Evolutionary conservation across 2,113 vertebrate genomes (phyloP), one percentile per base, ranked within the genome.

Genomic region (Mellivora capensis): DNA sequence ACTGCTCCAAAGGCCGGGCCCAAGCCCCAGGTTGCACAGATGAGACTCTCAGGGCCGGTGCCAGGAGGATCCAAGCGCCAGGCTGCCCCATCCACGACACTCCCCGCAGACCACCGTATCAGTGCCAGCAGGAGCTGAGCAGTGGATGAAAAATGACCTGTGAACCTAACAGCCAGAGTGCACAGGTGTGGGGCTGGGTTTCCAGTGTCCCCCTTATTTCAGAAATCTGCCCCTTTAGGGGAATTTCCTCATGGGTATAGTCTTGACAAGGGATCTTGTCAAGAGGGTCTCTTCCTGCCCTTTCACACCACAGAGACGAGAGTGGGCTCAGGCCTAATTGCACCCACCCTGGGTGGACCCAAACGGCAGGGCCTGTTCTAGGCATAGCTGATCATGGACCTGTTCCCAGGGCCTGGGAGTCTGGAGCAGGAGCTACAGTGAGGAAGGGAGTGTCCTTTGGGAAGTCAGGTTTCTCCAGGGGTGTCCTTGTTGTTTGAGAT

Each of bases 11-110:
- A 69, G 10, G 7, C 47, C 29, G 39, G 39, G 64, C 23, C 23
- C 25, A 17, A 2, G 6, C 6, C 47, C 25, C 39, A 42, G 0
- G 0, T 7, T 17, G 23, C 44, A 15, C 29, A n/a, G 21, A 2
- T 6, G 11, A 47, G 44, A 10, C 20, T 39, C 81, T n/a, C 2
- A 80, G 31, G 31, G 42, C 12, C 29, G 4, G 77, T 2, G 15
- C 21, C 57, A 0, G 1, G 39, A 18, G 84, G 37, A 49, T 37
- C 47, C n/a, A 7, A n/a, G 71, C 13, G 44, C 11, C 14, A 11
- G 62, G 49, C 4, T 25, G 12, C 69, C 12, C 21, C 7, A 2
- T n/a, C 31, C 64, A 0, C 0, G 37, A 34, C 1, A 6, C 54
- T 37, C 12, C 52, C 90, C 37, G 77, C 31, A 4, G 37, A 13